Percentiles rank a stretch among this genome's conserved stretches.
phyloP scores from a whole-genome alignment of 2,113 vertebrate genomes.

The Cyprinodon variegatus region DNA sequence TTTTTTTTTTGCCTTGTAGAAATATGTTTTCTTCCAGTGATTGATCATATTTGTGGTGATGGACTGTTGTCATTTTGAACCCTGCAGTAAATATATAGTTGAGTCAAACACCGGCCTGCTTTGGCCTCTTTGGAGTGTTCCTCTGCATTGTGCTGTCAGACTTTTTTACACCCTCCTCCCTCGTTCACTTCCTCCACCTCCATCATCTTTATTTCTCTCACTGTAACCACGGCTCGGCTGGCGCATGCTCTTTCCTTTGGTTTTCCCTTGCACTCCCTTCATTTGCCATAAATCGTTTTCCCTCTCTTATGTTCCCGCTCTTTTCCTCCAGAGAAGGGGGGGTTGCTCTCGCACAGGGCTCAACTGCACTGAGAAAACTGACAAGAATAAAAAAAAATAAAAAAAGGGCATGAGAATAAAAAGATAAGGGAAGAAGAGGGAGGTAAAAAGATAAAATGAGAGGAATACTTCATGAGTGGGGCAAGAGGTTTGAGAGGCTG shows the following conservation, averaged over 20 bases:
- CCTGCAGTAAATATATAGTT: not conserved
- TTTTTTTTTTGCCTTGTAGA: not conserved
- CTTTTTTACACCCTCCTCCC: not conserved
- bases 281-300: slow-evolving; percentile 19
- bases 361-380: slow-evolving; percentile 37
- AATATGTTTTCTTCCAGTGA: not conserved
- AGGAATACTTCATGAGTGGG: slow-evolving; percentile 12
- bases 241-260: slow-evolving; percentile 16
- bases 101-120: not conserved
- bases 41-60: not conserved
- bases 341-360: slow-evolving; percentile 9
- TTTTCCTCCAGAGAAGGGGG: slow-evolving; percentile 7
- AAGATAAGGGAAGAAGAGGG: not conserved
- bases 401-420: slow-evolving; percentile 6
- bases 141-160: slow-evolving; percentile 8
- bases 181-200: not conserved
- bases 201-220: slow-evolving; percentile 45
- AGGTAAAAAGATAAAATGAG: not conserved
- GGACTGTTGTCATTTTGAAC: not conserved
- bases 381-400: not conserved
- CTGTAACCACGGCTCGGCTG: slow-evolving; percentile 26
- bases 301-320: not conserved
- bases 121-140: slow-evolving; percentile 1
- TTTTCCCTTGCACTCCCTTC: slow-evolving; percentile 17
- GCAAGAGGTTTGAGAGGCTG: slow-evolving; percentile 15